Evolutionary conservation across 2,888 invertebrate species (phyloP), one percentile per base, ranked within the genome.

Genomic region (Zhuqinia jingwanae): DNA sequence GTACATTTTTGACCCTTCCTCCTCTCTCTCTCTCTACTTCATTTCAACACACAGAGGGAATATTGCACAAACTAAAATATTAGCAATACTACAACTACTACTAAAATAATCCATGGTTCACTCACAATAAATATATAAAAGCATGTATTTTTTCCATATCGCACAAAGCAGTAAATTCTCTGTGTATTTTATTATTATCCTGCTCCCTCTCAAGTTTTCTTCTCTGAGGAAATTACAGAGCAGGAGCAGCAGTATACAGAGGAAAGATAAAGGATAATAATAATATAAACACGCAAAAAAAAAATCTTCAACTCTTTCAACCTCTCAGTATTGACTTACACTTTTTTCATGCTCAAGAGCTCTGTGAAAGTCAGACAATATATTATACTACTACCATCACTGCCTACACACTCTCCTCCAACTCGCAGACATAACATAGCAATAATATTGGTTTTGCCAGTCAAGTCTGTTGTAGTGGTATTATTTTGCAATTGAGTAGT

Each of bases 301-400:
- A n/a, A n/a, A n/a, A n/a, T n/a, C n/a, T n/a, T n/a, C n/a, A n/a
- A n/a, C n/a, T n/a, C 60, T 15, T 2, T 60, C 60, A 60, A 60
- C 60, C 60, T 60, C 15, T 60, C 60, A 27, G 10, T 22, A 27
- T 60, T 27, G 25, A 27, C 60, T 27, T 60, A 60, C 60, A 25
- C 60, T 60, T 60, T 60, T 60, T 22, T 58, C 11, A 22, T 5
- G 6, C 5, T 42, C 6, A n/a, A n/a, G n/a, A n/a, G n/a, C n/a
- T n/a, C 10, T 60, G 60, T 60, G 60, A 60, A 60, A 60, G 60
- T 22, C 60, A 27, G 27, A 58, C n/a, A 53, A 63, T 13, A 63
- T 63, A 63, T 63, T 30, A 22, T 3, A 15, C 30, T 60, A 15
- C 25, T 60, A n/a, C n/a, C n/a, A n/a, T n/a, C n/a, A n/a, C n/a